A percentile compares a stretch with the other conserved stretches of the same genome.
phyloP scores from a whole-genome alignment of 2,797 vertebrate genomes.

The Chelmon rostratus region DNA sequence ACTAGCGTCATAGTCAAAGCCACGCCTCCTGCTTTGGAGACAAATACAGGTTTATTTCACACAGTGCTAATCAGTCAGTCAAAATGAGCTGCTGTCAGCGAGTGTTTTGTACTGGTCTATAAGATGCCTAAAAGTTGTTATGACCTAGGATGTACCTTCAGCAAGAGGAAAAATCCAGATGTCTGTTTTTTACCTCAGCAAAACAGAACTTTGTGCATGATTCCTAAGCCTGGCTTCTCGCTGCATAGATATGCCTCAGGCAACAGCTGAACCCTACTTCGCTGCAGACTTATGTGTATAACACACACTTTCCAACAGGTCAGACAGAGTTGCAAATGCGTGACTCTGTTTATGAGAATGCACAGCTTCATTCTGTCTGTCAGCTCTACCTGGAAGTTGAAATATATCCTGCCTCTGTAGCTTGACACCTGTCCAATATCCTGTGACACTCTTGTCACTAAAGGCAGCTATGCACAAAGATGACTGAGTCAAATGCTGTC shows the following conservation, averaged over 20 bases:
- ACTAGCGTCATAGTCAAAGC: conserved; percentile 10
- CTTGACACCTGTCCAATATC: not conserved
- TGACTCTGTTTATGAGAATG: not conserved
- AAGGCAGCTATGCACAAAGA: conserved; percentile 1
- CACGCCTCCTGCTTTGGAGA: conserved; percentile 11
- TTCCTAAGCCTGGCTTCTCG: conserved; percentile 1
- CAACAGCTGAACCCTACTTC: conserved; percentile 26
- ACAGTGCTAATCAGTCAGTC: conserved; percentile 24
- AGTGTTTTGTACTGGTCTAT: conserved; percentile 21
- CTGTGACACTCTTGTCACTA: not conserved
- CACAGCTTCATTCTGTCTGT: conserved; percentile 1
- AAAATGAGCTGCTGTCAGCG: conserved; percentile 10
- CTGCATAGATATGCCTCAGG: conserved; percentile 27
- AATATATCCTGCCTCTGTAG: not conserved
- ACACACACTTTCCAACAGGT: conserved; percentile 20
- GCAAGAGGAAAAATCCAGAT: conserved; percentile 15
- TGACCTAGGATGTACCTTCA: conserved; percentile 14
- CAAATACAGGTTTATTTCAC: conserved; percentile 8
- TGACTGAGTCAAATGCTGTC: not conserved
- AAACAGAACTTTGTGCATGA: not conserved
- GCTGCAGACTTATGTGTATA: conserved; percentile 1
- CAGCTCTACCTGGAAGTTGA: conserved; percentile 11
- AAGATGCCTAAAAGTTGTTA: conserved; percentile 9
- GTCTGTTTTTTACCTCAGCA: not conserved
- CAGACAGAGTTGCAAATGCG: conserved; percentile 10